A percentile compares a stretch with the other conserved stretches of the same genome.
These are phyloP conservation scores for Amphiprion ocellaris DNA, from an alignment of 2,113 vertebrate species.

Conservation along the genomic window DNA sequence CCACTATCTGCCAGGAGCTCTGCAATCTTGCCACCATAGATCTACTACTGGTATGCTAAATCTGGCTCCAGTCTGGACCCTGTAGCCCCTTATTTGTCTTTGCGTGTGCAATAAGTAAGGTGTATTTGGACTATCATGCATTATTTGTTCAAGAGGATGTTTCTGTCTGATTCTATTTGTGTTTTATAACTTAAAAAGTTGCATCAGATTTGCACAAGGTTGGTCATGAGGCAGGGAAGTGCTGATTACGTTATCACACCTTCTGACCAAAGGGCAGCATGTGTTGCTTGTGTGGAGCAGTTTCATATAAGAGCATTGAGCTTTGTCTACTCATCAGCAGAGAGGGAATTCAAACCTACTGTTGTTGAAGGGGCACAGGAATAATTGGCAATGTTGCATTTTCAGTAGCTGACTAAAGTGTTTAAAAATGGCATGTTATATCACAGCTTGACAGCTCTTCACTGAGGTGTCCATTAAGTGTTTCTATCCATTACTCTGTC, in stretches of 20 bases:
- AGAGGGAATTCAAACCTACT: not conserved
- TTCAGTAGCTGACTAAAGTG: not conserved
- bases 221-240: constrained; percentile 2
- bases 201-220: constrained; percentile 32
- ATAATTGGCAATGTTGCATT: not conserved
- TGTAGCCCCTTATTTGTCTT: not conserved
- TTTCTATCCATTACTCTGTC: too few species aligned
- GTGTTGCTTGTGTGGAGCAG: constrained; percentile 3
- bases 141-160: not conserved
- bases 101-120: not conserved
- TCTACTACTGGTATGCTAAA: constrained; percentile 89
- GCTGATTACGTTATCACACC: constrained; percentile 21
- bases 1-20: constrained; percentile 93
- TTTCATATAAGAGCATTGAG: not conserved
- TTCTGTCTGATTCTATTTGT: not conserved
- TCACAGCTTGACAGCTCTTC: not conserved
- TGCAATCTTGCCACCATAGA: constrained; percentile 93
- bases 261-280: constrained; percentile 35
- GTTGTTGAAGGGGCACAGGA: not conserved
- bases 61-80: not conserved
- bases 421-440: too few species aligned
- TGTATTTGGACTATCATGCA: not conserved
- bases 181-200: not conserved
- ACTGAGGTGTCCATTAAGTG: not conserved
- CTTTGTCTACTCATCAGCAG: not conserved